Evolutionary conservation across 2,113 vertebrate genomes (phyloP).

Genomic region (Tautogolabrus adspersus): DNA sequence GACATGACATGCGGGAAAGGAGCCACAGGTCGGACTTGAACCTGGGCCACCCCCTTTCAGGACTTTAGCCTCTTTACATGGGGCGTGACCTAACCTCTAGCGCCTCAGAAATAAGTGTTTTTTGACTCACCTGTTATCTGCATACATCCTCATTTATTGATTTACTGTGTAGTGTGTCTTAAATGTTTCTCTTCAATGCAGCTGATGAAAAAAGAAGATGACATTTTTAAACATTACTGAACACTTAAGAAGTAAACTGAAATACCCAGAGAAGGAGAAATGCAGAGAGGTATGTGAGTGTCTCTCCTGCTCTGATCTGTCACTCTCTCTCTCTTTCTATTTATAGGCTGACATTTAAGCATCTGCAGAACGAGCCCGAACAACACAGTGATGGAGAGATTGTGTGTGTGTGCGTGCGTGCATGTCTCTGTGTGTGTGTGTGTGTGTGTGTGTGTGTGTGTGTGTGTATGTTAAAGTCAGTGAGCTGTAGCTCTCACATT

Average conservation of each 20-base stretch:
- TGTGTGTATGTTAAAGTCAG: not conserved
- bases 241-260: not conserved
- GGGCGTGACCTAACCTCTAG: too few relatives aligned
- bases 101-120: too few relatives aligned
- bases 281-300: not conserved
- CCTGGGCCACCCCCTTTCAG: too few relatives aligned
- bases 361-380: conserved; percentile 28
- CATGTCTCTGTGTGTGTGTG: too few relatives aligned
- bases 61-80: too few relatives aligned
- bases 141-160: too few relatives aligned
- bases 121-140: too few relatives aligned
- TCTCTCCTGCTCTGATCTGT: conserved; percentile 22
- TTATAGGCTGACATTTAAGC: conserved; percentile 60
- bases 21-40: too few relatives aligned
- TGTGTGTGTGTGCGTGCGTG: not conserved
- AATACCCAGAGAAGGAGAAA: not conserved
- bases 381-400: conserved; percentile 36
- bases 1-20: too few relatives aligned
- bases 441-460: not conserved
- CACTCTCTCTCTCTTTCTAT: conserved; percentile 28
- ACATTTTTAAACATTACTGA: conserved; percentile 9
- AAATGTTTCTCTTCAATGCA: not conserved
- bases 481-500: not conserved
- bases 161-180: too few relatives aligned
- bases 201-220: not conserved